A percentile compares a stretch with the other conserved stretches of the same genome.
phyloP scores from a whole-genome alignment of 2,797 vertebrate species.

The Amblyopsis hoosieri region DNA sequence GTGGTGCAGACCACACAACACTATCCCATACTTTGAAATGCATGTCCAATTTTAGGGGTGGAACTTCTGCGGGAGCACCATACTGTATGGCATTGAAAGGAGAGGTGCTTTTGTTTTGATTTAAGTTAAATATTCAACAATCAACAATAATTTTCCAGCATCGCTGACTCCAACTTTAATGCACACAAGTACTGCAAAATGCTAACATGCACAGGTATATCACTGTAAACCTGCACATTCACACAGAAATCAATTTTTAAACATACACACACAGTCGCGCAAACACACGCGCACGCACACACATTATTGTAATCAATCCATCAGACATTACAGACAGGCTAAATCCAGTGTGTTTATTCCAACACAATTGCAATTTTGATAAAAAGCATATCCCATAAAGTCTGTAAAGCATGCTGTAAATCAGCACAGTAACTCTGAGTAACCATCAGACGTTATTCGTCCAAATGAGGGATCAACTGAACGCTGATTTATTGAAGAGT shows the following conservation, averaged over 20 bases:
- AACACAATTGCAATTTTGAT: constrained; percentile 8
- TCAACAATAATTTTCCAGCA: no score
- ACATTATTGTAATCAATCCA: neutral
- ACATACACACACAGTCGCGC: neutral
- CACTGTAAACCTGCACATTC: neutral
- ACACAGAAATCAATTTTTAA: no score
- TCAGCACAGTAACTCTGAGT: constrained; percentile 46
- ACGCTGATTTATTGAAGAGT: constrained; percentile 64
- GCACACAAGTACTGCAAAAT: no score
- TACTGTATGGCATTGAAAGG: no score
- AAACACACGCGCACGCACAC: neutral
- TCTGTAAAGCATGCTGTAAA: constrained; percentile 30
- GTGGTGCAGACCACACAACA: no score
- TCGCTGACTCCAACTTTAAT: no score
- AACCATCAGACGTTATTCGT: constrained; percentile 57
- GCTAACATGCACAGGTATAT: no score
- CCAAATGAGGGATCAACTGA: constrained; percentile 61
- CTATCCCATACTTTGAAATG: no score
- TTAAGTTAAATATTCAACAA: no score
- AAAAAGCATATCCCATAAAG: constrained; percentile 44
- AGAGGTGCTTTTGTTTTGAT: no score
- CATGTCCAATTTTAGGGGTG: no score
- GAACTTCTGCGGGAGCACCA: no score
- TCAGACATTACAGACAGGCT: constrained; percentile 4
- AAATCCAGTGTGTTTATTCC: constrained; percentile 31